phyloP scores from a whole-genome alignment of 2,113 vertebrate genomes.

The human (Homo sapiens) region DNA sequence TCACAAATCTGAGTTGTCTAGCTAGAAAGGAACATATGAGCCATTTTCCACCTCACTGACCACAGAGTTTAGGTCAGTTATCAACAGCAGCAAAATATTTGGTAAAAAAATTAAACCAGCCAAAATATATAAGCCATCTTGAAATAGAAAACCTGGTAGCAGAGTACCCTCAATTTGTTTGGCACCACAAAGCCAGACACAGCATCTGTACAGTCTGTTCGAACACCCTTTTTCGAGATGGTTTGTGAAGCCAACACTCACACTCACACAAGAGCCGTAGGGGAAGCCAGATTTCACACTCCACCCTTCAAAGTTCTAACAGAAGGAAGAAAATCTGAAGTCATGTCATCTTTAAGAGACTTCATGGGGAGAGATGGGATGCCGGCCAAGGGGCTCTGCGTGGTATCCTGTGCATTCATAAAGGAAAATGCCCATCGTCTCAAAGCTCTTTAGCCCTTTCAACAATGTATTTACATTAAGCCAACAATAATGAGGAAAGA shows the following conservation, averaged over 20 bases:
- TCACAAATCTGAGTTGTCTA: background rate
- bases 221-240: slow-evolving; percentile 7
- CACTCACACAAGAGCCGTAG: slow-evolving; percentile 21
- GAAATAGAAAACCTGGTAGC: slow-evolving; percentile 53
- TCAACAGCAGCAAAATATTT: background rate
- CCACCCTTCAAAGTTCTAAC: slow-evolving; percentile 4
- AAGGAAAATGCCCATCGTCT: background rate
- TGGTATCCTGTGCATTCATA: background rate
- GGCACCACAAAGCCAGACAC: slow-evolving; percentile 22
- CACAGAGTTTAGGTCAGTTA: background rate
- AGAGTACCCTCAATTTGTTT: slow-evolving; percentile 18
- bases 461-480: background rate
- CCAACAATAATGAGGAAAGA: background rate
- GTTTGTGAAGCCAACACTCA: slow-evolving; percentile 57
- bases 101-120: background rate
- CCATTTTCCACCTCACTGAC: background rate
- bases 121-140: background rate
- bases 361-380: background rate
- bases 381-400: background rate
- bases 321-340: slow-evolving; percentile 44
- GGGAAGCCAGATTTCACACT: slow-evolving; percentile 54
- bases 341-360: slow-evolving; percentile 19
- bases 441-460: background rate
- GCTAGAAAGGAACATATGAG: background rate
- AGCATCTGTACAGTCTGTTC: slow-evolving; percentile 60